Evolutionary conservation across 2,113 vertebrate genomes (phyloP).

Genomic region (Corynorhinus townsendii): DNA sequence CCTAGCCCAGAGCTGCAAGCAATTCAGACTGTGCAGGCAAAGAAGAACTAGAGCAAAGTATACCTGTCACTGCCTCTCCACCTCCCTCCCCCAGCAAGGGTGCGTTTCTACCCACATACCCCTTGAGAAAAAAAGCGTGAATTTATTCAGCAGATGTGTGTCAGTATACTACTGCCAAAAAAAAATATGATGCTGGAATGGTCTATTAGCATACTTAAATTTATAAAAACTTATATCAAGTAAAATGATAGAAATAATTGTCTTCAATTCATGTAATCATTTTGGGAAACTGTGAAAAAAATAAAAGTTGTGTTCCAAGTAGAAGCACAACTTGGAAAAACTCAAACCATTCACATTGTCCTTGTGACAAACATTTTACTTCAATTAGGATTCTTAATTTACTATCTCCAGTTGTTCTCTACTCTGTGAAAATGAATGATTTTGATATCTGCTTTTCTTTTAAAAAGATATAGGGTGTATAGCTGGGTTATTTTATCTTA

Average conservation of each 20-base stretch:
- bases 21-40: not conserved
- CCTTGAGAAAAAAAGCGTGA: not conserved
- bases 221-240: not conserved
- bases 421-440: not conserved
- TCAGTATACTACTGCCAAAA: not conserved
- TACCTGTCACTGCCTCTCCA: rapidly evolving
- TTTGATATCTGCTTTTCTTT: not conserved
- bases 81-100: not conserved
- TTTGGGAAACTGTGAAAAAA: not conserved
- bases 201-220: not conserved
- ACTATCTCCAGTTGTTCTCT: not conserved
- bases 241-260: not conserved
- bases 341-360: not conserved
- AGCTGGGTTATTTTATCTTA: not conserved
- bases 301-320: not conserved
- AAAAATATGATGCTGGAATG: not conserved
- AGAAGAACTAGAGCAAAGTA: not conserved
- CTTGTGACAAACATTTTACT: not conserved
- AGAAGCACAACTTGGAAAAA: not conserved
- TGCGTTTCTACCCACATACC: not conserved
- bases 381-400: not conserved
- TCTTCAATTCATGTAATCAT: not conserved
- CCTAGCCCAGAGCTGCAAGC: not conserved
- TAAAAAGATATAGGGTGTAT: not conserved
- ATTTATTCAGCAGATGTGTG: not conserved